Evolutionary conservation across 2,797 vertebrate genomes (phyloP), one percentile per base, ranked within the genome.

Genomic region (Adelosebastes latens): DNA sequence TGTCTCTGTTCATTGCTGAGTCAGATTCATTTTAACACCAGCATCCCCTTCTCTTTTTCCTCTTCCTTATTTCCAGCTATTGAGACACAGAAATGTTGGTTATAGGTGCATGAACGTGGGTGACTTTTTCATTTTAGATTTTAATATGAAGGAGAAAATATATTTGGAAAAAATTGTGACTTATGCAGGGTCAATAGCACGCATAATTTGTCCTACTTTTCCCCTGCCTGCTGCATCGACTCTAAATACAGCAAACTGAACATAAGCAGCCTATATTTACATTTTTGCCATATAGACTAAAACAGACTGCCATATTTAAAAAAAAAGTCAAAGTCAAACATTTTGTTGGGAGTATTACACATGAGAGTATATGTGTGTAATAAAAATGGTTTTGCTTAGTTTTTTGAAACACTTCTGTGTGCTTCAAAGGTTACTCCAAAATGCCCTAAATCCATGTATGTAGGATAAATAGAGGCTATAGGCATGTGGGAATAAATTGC

Each of bases 381-480:
- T 76, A 80, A 86, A 86, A 83, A 56, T 36, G 53, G n/a, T 71
- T 87, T 89, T 63, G 62, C 82, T 87, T 59, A 72, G 34, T 87
- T 90, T 46, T 46, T 85, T 83, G 79, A 80, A 84, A 80, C 59
- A 27, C 76, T 46, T 66, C 82, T 84, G 32, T 81, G 79, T 72
- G 65, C 78, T 84, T 84, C 79, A 89, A 86, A 84, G 27, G 55
- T 82, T 88, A 63, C 72, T 73, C 65, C 74, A 81, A 83, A 89
- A 83, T 80, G 79, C 79, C 83, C 87, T 78, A 86, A 84, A 91
- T 89, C 66, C 74, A 71, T 62, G 49, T 31, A 70, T 77, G 67
- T 69, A 25, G 60, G 34, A 61, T 87, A 53, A 42, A 42, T 64
- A 49, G 53, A 68, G 69, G 70, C 68, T 69, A 25, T 62, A 73